Evolutionary conservation across 2,888 invertebrate genomes (phyloP), one percentile per base, ranked within the genome.

Genomic region (Melieria picta): DNA sequence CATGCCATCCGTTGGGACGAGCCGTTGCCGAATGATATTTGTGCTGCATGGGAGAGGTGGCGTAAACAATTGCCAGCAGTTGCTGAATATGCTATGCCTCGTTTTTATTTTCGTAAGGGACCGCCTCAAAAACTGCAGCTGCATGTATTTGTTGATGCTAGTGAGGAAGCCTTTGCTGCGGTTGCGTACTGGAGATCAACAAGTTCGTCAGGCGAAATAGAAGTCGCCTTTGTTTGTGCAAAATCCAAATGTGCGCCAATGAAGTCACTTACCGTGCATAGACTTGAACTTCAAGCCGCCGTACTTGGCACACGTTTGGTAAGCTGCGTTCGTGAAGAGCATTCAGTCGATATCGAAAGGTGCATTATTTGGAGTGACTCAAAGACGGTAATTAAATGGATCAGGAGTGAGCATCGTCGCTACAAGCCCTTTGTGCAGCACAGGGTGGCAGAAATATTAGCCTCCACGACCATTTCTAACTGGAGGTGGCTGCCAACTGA

Each of bases 71-170:
- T 69, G n/a, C n/a, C n/a, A n/a, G n/a, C n/a, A n/a, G n/a, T n/a
- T n/a, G 10, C 16, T 3, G n/a, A 69, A 9, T 60, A 69, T 47
- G 42, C 65, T 16, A n/a, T 74, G 1, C 68, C 67, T 6, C 64
- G 65, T 7, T 57, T 30, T 52, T 72, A 72, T 60, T 72, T 68
- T 47, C 50, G 7, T 4, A n/a, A 10, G 16, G 63, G 61, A 1
- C 13, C 45, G 11, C 60, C 66, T 9, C 13, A 45, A 42, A 10
- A 11, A 30, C 10, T 70, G 9, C 69, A 74, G 43, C 62, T 72
- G 3, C 74, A 72, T 13, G 50, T 74, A 7, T 72, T 74, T 55
- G 71, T 74, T 42, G 66, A 74, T 42, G 67, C 68, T 6, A 72
- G 72, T 58, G 60, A 71, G 43, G 55, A 69, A 16, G 65, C 69